Percentiles rank a stretch among this genome's conserved stretches.
Evolutionary conservation across 2,888 invertebrate species (phyloP).

Genomic region (Ophioninae sp.): DNA sequence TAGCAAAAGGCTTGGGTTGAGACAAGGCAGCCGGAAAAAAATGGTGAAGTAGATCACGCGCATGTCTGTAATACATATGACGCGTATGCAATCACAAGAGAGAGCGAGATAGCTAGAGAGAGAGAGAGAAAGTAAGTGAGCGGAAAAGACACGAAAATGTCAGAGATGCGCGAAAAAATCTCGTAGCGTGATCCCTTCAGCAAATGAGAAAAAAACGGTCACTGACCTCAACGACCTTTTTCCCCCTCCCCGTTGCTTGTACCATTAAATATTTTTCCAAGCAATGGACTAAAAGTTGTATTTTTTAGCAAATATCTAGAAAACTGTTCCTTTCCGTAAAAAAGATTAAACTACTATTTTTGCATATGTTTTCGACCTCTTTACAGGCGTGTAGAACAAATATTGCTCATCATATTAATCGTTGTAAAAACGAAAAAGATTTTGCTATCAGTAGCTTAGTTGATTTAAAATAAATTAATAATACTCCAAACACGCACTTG

Average conservation of each 20-base stretch:
- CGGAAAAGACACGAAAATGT: not conserved
- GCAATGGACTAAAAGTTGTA: not conserved
- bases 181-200: conserved; percentile 12
- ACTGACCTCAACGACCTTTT: conserved; percentile 26
- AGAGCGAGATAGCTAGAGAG: not conserved
- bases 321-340: too few relatives aligned
- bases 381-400: too few relatives aligned
- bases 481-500: too few relatives aligned
- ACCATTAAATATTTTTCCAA: not conserved
- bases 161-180: conserved; percentile 9
- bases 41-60: conserved; percentile 42
- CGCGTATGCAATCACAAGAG: conserved; percentile 26
- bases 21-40: conserved; percentile 47
- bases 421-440: too few relatives aligned
- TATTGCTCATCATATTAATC: too few relatives aligned
- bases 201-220: conserved; percentile 35
- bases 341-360: too few relatives aligned
- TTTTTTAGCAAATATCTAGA: too few relatives aligned
- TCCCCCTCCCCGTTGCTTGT: not conserved
- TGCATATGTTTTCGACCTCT: too few relatives aligned
- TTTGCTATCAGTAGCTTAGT: too few relatives aligned
- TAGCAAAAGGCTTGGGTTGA: conserved; percentile 17
- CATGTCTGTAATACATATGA: conserved; percentile 23
- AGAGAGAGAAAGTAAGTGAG: not conserved
- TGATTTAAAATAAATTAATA: too few relatives aligned